Percentiles rank a stretch among this genome's conserved stretches.
Conservation (phyloP, 2,888 invertebrate species). For the Baronia brevicornis region DNA sequence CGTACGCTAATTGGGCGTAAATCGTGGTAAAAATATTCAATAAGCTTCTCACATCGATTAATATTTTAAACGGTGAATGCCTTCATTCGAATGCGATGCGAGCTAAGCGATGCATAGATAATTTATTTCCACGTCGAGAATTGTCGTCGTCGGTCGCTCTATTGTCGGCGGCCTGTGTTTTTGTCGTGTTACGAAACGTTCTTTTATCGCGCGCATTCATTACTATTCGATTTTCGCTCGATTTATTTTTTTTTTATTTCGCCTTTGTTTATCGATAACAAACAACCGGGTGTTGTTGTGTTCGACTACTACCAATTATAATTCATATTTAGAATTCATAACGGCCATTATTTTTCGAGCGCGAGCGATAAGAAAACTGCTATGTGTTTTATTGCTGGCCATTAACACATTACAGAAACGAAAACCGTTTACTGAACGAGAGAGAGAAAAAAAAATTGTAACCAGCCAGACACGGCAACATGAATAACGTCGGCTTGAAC, state of each 20-base stretch:
- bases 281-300: neutral
- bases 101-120: conserved; percentile 55
- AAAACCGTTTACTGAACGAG: conserved; percentile 35
- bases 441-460: too few species aligned
- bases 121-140: conserved; percentile 41
- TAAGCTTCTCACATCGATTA: conserved; percentile 67
- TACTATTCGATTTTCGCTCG: conserved; percentile 27
- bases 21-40: conserved; percentile 70
- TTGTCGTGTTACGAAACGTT: conserved; percentile 30
- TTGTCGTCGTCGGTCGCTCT: conserved; percentile 45
- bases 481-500: conserved; percentile 60
- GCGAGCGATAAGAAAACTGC: neutral
- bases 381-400: conserved; percentile 22
- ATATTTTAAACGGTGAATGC: conserved; percentile 58
- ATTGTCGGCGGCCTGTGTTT: conserved; percentile 37
- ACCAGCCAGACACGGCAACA: conserved; percentile 55
- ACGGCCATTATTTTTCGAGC: too few species aligned
- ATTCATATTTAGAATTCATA: neutral
- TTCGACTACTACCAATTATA: neutral
- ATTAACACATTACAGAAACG: conserved; percentile 46
- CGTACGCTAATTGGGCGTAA: conserved; percentile 71
- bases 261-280: conserved; percentile 26
- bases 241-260: conserved; percentile 47
- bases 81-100: conserved; percentile 61
- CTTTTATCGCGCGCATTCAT: conserved; percentile 25